Evolutionary conservation across 2,113 vertebrate genomes (phyloP).

Genomic region (Eptesicus fuscus): DNA sequence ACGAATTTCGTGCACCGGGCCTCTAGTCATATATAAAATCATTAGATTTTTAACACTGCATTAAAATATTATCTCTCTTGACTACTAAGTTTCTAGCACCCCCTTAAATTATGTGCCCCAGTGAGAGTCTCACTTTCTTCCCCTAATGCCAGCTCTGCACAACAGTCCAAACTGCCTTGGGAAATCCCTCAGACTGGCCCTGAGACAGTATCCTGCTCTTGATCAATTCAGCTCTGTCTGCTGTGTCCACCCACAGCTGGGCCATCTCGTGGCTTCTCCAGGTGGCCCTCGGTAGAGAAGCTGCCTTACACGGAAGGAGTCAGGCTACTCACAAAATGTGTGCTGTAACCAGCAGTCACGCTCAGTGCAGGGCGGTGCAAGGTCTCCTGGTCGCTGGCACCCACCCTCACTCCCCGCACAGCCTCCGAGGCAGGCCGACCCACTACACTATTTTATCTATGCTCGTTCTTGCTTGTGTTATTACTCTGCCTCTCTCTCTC

Average conservation of each 20-base stretch:
- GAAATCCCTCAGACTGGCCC: background rate
- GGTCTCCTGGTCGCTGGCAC: background rate
- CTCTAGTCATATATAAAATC: background rate
- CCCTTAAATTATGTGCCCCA: background rate
- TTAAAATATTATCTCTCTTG: background rate
- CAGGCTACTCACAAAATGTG: rapidly evolving
- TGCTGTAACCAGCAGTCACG: background rate
- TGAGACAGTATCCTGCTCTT: background rate
- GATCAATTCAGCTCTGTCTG: background rate
- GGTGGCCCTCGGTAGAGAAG: background rate
- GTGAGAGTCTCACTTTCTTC: background rate
- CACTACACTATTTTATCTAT: background rate
- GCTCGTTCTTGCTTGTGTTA: background rate
- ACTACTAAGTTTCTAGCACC: background rate
- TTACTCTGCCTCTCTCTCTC: background rate
- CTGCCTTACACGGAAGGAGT: background rate
- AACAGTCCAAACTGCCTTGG: background rate
- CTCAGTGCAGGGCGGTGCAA: background rate
- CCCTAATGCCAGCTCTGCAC: background rate
- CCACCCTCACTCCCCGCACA: background rate
- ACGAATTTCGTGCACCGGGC: too few relatives aligned
- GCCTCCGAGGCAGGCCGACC: background rate
- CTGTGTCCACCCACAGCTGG: background rate
- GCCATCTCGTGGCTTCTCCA: background rate
- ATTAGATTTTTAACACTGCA: background rate